These are phyloP conservation scores for Yponomeuta cagnagella DNA, from an alignment of 2,888 invertebrate genomes.

Conservation along the genomic window DNA sequence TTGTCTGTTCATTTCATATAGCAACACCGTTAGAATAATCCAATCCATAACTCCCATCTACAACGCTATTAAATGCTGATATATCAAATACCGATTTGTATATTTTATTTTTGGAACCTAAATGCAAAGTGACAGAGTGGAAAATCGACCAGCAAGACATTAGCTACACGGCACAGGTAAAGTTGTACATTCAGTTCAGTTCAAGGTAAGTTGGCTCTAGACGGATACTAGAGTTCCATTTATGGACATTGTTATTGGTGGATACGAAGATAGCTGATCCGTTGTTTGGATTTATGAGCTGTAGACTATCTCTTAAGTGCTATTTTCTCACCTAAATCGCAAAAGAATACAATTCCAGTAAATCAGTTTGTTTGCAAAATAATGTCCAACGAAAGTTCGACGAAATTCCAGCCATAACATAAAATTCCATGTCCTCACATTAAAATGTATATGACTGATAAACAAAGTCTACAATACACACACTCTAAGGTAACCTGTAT, in stretches of 20 bases:
- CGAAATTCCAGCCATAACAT: neutral
- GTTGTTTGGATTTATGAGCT: neutral
- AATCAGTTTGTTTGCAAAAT: neutral
- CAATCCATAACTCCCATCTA: constrained; percentile 3
- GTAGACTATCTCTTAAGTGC: neutral
- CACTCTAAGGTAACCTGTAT: no score
- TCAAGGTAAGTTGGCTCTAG: constrained; percentile 11
- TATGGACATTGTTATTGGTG: constrained; percentile 13
- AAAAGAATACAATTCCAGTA: neutral
- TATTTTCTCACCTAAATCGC: neutral
- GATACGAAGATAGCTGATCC: constrained; percentile 10
- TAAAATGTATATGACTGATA: no score
- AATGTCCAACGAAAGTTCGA: no score
- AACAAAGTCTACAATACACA: no score
- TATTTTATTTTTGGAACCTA: neutral
- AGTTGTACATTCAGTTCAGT: neutral
- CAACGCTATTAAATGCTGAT: neutral
- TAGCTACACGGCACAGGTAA: neutral
- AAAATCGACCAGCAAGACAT: neutral
- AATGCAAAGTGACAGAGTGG: neutral
- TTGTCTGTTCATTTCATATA: neutral
- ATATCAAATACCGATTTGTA: neutral
- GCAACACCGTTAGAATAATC: neutral
- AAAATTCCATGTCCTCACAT: no score
- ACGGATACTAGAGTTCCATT: constrained; percentile 13